Base-by-base conservation (phyloP, 2,888 invertebrate genomes). In the Tethea ocularis region DNA sequence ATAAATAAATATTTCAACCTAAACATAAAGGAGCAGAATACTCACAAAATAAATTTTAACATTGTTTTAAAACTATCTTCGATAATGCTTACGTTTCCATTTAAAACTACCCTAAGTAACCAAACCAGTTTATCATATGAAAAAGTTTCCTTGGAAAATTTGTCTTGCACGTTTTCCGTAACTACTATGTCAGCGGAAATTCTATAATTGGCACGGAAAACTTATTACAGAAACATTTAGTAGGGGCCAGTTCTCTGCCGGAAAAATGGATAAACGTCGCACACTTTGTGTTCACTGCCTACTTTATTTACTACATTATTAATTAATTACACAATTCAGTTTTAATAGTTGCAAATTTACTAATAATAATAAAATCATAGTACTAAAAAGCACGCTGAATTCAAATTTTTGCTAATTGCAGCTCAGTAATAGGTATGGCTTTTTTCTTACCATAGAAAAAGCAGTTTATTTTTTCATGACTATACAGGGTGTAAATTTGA, bases 161-260 rank as follows among this genome's bases (percentile, higher is more conserved):
- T 54, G 29, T 53, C 29, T 26, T 15, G 36, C 33, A 15, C 17
- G 33, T 54, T 36, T 54, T 36, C 13, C 15, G 10, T 7, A 29
- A 52, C 52, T n/a, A 17, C 8, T n/a, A n/a, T n/a, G 20, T 33
- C 54, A 15, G 33, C 54, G 54, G 54, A 36, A 22, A 36, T 54
- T 20, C 33, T 46, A 46, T 54, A 54, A 54, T 54, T 33, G 36
- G 54, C 13, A 17, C 46, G 46, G 11, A 26, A 26, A 29, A 20
- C n/a, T 24, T 52, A 52, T 52, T 52, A 52, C 26, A 29, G n/a
- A 53, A 26, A 53, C 52, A 29, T n/a, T 53, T 26, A 46, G 20
- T 46, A 20, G 46, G 17, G 26, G 29, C 52, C 17, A n/a, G 22
- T 26, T 29, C 2, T 10, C 20, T 29, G 17, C 29, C 52, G 17